phyloP scores from a whole-genome alignment of 2,888 invertebrate species.

The Epistrophe eligans region DNA sequence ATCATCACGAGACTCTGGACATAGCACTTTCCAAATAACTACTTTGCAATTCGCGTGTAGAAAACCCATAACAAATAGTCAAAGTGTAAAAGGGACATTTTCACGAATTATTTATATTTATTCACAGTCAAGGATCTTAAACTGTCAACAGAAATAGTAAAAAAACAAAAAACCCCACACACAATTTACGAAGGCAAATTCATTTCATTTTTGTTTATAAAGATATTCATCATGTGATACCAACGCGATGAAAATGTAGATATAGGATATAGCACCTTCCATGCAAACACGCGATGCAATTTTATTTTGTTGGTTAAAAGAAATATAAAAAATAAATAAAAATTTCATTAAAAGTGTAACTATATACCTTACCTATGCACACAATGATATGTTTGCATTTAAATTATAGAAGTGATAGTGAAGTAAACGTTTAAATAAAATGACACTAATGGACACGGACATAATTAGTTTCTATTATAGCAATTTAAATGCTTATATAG shows the following conservation, averaged over 20 bases:
- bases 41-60: conserved; percentile 61
- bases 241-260: conserved; percentile 1
- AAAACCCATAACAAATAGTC: conserved; percentile 51
- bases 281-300: conserved; percentile 24
- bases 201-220: conserved; percentile 51
- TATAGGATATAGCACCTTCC: background rate
- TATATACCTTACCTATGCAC: background rate
- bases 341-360: background rate
- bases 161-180: conserved; percentile 8
- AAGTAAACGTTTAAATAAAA: conserved; percentile 7
- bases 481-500: background rate
- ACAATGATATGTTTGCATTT: conserved; percentile 15
- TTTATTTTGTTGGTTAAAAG: background rate
- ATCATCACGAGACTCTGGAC: background rate
- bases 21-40: background rate
- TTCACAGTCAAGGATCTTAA: conserved; percentile 65
- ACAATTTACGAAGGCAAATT: conserved; percentile 65
- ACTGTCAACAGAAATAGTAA: conserved; percentile 60
- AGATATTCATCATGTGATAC: conserved; percentile 54
- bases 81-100: conserved; percentile 73
- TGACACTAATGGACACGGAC: background rate
- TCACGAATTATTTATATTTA: conserved; percentile 59
- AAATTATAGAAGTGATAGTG: conserved; percentile 33
- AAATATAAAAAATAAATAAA: background rate
- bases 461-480: background rate